Percentiles rank a stretch among this genome's conserved stretches.
Conservation (phyloP, 2,113 vertebrate genomes). For the Heteronetta atricapilla region DNA sequence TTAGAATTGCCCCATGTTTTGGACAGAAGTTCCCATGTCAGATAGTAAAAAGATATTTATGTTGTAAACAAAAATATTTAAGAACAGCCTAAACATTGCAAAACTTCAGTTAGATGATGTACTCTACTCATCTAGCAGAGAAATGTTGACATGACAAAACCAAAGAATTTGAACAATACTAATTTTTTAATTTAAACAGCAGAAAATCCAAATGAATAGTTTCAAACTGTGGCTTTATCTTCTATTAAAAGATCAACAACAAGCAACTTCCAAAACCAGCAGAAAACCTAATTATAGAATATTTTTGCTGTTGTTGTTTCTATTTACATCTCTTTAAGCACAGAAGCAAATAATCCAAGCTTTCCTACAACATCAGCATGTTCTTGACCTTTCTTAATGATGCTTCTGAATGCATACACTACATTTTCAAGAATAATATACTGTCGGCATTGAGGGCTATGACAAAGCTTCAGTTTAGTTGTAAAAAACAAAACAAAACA, state of each 20-base stretch:
- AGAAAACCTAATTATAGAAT: constrained; percentile 73
- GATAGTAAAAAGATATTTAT: background rate
- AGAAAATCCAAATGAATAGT: constrained; percentile 55
- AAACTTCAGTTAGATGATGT: background rate
- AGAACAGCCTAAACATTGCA: background rate
- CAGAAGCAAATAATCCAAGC: constrained; percentile 51
- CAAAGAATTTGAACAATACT: constrained; percentile 45
- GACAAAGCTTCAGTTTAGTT: background rate
- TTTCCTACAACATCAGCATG: constrained; percentile 60
- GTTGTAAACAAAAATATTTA: background rate
- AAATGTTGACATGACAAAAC: constrained; percentile 30
- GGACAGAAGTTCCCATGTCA: background rate
- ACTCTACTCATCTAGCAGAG: background rate
- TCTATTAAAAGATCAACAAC: constrained; percentile 69
- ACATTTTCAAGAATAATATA: background rate
- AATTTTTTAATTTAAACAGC: constrained; percentile 66
- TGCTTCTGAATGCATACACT: constrained; percentile 33
- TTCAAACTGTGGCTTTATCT: constrained; percentile 63
- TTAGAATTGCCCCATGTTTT: background rate
- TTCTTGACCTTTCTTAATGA: constrained; percentile 55
- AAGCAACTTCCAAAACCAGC: constrained; percentile 65
- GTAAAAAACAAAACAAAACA: background rate
- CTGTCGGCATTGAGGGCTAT: background rate
- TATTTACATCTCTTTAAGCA: constrained; percentile 70
- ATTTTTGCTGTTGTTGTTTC: constrained; percentile 61